Evolutionary conservation across 2,888 invertebrate species (phyloP).

Genomic region (Lasioglossum pauxillum): DNA sequence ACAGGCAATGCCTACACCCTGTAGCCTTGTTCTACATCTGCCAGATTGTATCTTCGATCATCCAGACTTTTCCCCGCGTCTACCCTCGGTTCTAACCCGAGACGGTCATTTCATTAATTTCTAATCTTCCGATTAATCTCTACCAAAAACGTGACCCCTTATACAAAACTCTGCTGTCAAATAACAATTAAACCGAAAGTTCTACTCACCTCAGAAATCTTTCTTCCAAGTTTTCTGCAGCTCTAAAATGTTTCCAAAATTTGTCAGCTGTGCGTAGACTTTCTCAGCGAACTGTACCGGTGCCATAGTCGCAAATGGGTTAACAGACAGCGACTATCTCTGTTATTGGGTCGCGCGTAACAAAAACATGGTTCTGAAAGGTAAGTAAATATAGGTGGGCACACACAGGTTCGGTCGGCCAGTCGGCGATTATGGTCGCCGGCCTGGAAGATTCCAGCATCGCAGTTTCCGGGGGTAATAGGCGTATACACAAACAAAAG

Average conservation of each 20-base stretch:
- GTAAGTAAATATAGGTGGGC: not conserved
- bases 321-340: not conserved
- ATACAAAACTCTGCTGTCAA: not conserved
- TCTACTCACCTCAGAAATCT: not conserved
- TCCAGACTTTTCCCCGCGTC: not conserved
- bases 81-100: not conserved
- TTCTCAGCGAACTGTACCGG: not conserved
- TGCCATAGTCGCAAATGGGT: not conserved
- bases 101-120: not conserved
- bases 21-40: conserved; percentile 57
- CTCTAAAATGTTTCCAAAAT: not conserved
- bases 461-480: not conserved
- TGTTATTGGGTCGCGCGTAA: not conserved
- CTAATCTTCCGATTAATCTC: not conserved
- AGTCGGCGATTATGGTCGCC: not conserved
- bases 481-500: conserved; percentile 19
- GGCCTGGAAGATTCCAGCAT: not conserved
- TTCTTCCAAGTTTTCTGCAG: not conserved
- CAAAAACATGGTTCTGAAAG: not conserved
- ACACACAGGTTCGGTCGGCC: not conserved
- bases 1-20: conserved; percentile 22
- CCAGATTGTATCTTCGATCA: not conserved
- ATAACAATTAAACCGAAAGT: not conserved
- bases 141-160: not conserved
- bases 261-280: too few relatives aligned